These are phyloP conservation scores for Lumbricus terrestris DNA, from an alignment of 2,888 invertebrate genomes.

Conservation along the genomic window DNA sequence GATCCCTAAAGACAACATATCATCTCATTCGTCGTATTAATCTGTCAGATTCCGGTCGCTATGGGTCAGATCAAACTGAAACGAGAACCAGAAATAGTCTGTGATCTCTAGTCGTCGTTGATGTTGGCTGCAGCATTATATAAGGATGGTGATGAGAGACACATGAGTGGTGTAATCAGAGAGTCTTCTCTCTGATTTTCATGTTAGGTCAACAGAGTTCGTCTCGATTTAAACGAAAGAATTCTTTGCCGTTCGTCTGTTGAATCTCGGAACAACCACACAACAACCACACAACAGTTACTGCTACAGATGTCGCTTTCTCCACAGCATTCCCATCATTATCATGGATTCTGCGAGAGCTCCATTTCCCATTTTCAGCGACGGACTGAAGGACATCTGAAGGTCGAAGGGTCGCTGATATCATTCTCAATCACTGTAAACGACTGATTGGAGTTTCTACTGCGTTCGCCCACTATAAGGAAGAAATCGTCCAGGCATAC, in stretches of 20 bases:
- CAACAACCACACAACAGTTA: neutral
- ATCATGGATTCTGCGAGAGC: too few species aligned
- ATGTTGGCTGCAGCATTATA: too few species aligned
- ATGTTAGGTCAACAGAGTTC: neutral
- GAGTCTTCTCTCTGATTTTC: neutral
- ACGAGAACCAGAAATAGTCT: too few species aligned
- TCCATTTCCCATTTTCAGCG: neutral
- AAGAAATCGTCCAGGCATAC: neutral
- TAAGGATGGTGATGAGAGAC: neutral
- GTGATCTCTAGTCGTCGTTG: too few species aligned
- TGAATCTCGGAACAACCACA: neutral
- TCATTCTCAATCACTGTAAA: neutral
- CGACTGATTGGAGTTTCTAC: neutral
- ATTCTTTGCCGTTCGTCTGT: neutral
- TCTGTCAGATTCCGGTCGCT: too few species aligned
- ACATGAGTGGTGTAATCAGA: neutral
- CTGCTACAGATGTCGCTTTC: neutral
- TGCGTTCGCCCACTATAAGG: neutral
- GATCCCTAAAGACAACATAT: too few species aligned
- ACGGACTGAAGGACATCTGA: neutral
- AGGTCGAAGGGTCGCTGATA: neutral
- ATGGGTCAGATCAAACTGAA: too few species aligned
- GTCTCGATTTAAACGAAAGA: too few species aligned
- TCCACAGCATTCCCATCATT: too few species aligned
- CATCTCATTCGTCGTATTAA: too few species aligned